Conservation (phyloP, 2,797 vertebrate species). For the Propithecus perrieri region DNA sequence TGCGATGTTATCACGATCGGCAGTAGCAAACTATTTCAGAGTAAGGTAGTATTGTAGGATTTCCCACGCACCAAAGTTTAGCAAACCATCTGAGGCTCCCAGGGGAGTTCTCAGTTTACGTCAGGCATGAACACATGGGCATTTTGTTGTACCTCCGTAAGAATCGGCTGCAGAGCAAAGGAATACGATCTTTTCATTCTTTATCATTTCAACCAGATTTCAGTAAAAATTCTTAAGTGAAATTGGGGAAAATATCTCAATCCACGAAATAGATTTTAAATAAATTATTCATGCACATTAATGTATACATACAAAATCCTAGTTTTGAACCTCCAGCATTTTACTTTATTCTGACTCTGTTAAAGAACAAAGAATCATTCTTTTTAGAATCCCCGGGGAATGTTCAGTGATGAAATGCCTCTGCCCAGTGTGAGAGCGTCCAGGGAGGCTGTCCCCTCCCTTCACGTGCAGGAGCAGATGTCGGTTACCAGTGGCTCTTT, state of each 20-base stretch:
- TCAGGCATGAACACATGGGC: neutral
- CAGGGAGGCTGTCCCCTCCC: accelerated
- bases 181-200: neutral
- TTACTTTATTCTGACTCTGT: neutral
- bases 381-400: neutral
- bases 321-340: neutral
- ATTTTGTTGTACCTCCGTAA: neutral
- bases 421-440: neutral
- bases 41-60: too few relatives aligned
- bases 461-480: neutral
- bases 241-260: neutral
- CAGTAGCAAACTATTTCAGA: neutral
- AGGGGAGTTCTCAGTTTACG: neutral
- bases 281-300: neutral
- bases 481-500: too few relatives aligned
- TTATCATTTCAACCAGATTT: neutral
- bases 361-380: neutral
- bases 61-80: neutral
- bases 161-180: neutral
- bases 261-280: neutral
- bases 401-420: neutral
- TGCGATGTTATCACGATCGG: neutral
- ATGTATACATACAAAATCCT: neutral
- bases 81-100: neutral
- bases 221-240: neutral